Evolutionary conservation across 2,797 vertebrate species (phyloP).

Genomic region (Gambelia wislizenii): DNA sequence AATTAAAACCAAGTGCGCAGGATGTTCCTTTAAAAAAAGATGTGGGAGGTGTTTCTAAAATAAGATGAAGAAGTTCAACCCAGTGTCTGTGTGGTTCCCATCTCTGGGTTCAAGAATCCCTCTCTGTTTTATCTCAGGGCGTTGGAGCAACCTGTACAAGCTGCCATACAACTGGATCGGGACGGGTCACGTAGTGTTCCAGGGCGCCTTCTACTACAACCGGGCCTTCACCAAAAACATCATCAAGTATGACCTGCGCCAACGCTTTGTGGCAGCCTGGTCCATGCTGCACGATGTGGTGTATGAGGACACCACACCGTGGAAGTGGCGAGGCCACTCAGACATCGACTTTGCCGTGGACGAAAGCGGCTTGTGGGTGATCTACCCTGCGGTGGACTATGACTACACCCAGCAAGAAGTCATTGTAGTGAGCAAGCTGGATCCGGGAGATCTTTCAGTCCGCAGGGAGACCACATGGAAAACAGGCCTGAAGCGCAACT

Average conservation of each 20-base stretch:
- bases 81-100: not conserved
- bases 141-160: constrained; percentile 98
- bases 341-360: constrained; percentile 98
- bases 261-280: constrained; percentile 95
- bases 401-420: constrained; percentile 92
- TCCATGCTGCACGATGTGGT: constrained; percentile 91
- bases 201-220: constrained; percentile 96
- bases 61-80: too few species aligned
- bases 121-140: constrained; percentile 76
- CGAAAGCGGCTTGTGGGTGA: constrained; percentile 97
- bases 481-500: constrained; percentile 89
- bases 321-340: constrained; percentile 98
- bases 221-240: constrained; percentile 98
- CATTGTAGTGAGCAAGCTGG: constrained; percentile 93
- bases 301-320: constrained; percentile 94
- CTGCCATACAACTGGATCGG: constrained; percentile 99
- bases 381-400: constrained; percentile 90
- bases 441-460: constrained; percentile 90
- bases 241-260: constrained; percentile 95
- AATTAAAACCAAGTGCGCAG: too few species aligned
- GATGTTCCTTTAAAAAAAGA: too few species aligned
- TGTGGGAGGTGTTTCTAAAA: too few species aligned
- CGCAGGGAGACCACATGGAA: constrained; percentile 95
- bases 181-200: constrained; percentile 96
- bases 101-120: not conserved